Evolutionary conservation across 2,888 invertebrate species (phyloP).

Genomic region (Drosophila ustulata): DNA sequence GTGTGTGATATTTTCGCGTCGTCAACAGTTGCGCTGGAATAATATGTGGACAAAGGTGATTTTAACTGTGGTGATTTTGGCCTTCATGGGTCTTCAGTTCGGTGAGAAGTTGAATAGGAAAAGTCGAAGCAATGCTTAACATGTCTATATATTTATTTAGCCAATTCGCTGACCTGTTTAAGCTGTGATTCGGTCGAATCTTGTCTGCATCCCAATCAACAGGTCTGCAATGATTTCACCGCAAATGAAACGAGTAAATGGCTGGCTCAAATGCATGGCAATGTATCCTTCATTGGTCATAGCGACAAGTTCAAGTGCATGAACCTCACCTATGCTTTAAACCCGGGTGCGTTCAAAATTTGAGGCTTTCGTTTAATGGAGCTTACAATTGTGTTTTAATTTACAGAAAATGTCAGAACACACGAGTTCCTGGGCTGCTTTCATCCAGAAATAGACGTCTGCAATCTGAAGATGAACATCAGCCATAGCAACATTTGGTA

Average conservation of each 20-base stretch:
- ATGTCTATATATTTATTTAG: slow-evolving; percentile 9
- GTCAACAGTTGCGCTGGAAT: neutral
- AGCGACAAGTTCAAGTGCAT: slow-evolving; percentile 33
- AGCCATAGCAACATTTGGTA: neutral
- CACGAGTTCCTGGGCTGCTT: slow-evolving; percentile 44
- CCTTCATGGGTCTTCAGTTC: slow-evolving; percentile 47
- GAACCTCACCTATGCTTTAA: slow-evolving; percentile 30
- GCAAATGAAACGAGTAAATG: slow-evolving; percentile 40
- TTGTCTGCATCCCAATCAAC: slow-evolving; percentile 21
- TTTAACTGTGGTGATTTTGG: slow-evolving; percentile 43
- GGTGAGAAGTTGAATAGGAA: slow-evolving; percentile 40
- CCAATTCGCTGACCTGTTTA: slow-evolving; percentile 44
- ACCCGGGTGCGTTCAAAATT: slow-evolving; percentile 22
- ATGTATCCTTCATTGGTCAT: slow-evolving; percentile 14
- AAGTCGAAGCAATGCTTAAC: neutral
- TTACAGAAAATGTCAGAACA: slow-evolving; percentile 10
- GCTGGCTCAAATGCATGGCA: slow-evolving; percentile 19
- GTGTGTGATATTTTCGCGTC: neutral
- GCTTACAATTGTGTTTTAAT: neutral
- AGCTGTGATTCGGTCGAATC: slow-evolving; percentile 30
- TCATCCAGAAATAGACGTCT: slow-evolving; percentile 25
- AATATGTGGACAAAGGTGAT: slow-evolving; percentile 63
- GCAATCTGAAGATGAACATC: slow-evolving; percentile 8
- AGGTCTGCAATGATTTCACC: slow-evolving; percentile 33
- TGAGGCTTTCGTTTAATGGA: too few relatives aligned